Evolutionary conservation across 2,888 invertebrate species (phyloP), one percentile per base, ranked within the genome.

Genomic region (Watsonalla cultraria): DNA sequence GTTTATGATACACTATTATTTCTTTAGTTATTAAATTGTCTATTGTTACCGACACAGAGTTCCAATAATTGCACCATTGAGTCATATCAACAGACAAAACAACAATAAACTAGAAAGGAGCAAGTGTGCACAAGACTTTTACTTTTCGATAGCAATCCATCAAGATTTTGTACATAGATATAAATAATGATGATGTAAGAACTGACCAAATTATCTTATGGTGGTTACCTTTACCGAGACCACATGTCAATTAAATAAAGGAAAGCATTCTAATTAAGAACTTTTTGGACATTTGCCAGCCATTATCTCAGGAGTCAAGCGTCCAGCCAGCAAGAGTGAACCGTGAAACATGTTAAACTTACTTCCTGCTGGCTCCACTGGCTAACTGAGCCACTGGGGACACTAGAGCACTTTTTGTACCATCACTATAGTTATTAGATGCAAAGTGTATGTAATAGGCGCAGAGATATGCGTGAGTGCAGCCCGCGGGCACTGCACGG

Each of bases 191-290:
- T 42, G 42, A 42, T 42, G 42, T 11, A 42, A 42, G 8, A 42
- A 11, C 11, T 2, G 11, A 11, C 9, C 5, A 5, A 42, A 42
- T 11, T 8, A 42, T 42, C 42, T 42, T 42, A 42, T 5, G 42
- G 42, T 42, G 11, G 11, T 42, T 42, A 11, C 42, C 15, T 37
- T 59, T 59, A 60, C 62, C 55, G 58, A 59, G 59, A 61, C 65
- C 59, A 71, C 68, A 69, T 70, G 64, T 63, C 57, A 72, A 72
- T 75, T 74, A 73, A 73, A 75, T 71, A 73, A 78, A 65, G 78
- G 77, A 74, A 78, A 80, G 69, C 71, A 70, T 71, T 80, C 80
- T 77, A 80, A 82, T 84, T 82, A 80, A 79, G 75, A 79, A 68
- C 70, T 11, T 11, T 72, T 79, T 85, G 85, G 85, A 80, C 65